Base-by-base conservation (phyloP, 2,113 vertebrate species). In the Emydocephalus ijimae region DNA sequence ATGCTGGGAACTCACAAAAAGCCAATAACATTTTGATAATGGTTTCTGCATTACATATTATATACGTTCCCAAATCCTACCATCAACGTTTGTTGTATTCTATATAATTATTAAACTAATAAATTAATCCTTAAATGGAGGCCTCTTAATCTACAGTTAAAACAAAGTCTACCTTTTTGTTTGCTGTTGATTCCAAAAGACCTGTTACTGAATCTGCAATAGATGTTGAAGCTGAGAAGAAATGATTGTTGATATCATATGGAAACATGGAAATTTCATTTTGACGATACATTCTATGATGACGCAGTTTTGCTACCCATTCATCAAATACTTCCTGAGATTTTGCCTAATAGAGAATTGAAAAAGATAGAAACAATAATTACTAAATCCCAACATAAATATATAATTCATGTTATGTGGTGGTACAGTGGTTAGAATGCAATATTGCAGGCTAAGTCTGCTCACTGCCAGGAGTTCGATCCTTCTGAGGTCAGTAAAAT, bases 241-340 rank as follows among this genome's bases (percentile, higher is more conserved):
- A 99, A 95, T 98, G 98, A 81, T 98, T 97, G 92, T 89, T 97
- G 52, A 98, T 96, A 0, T 99, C 99, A 0, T 97, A 98, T 24
- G 99, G 98, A 94, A 98, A 99, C 98, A 98, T 98, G 95, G 98
- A 98, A 24, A 99, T 99, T 96, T 99, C 99, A 24, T 99, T 99
- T 97, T 99, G 99, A 61, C 99, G 98, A 95, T 98, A 99, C 95
- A 99, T 97, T 69, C 99, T 97, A 95, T 99, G 99, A 91, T 99
- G 98, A 74, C 99, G 99, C 90, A 99, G 98, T 91, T 98, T 99
- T 85, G 98, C 97, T 29, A 99, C 99, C 99, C 99, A 99, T 95
- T 99, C 99, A 89, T 99, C 99, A 97, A 99, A 99, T 92, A 98
- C 95, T 91, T 99, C 99, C 94, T 98, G 98, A 92, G 98, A 98